Evolutionary conservation across 2,888 invertebrate species (phyloP).

Genomic region (Acholoe squamosa): DNA sequence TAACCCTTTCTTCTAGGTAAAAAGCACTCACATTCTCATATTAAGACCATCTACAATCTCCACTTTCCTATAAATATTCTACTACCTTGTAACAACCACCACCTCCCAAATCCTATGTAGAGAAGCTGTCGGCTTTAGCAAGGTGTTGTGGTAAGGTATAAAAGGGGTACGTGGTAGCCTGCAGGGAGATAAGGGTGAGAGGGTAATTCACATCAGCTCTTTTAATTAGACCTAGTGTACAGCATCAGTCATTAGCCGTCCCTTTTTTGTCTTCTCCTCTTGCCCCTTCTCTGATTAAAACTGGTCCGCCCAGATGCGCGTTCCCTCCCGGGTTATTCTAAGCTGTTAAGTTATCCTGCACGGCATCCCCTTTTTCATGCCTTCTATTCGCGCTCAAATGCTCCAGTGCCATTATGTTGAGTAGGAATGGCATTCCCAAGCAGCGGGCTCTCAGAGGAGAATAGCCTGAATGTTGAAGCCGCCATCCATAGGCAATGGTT

Average conservation of each 20-base stretch:
- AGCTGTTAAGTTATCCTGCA: not conserved
- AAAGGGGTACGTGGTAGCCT: not conserved
- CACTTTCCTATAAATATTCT: no score
- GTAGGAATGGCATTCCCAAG: not conserved
- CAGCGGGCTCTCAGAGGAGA: not conserved
- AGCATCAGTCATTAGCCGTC: slow-evolving; percentile 29
- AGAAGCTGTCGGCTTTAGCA: not conserved
- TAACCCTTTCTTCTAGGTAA: no score
- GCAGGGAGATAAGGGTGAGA: slow-evolving; percentile 23
- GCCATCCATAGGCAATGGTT: not conserved
- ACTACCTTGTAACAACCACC: no score
- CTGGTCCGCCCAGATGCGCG: slow-evolving; percentile 24
- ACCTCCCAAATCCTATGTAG: no score
- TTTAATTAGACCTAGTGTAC: slow-evolving; percentile 54
- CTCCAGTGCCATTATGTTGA: not conserved
- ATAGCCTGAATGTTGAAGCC: not conserved
- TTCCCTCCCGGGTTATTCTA: slow-evolving; percentile 26
- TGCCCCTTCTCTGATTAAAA: slow-evolving; percentile 47
- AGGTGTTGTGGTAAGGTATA: not conserved
- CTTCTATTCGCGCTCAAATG: not conserved
- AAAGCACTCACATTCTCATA: no score
- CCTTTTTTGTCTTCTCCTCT: not conserved
- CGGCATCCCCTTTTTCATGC: not conserved
- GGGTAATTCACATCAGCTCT: slow-evolving; percentile 51
- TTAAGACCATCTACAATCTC: no score